phyloP scores from a whole-genome alignment of 2,113 vertebrate genomes.

The Elgaria multicarinata region DNA sequence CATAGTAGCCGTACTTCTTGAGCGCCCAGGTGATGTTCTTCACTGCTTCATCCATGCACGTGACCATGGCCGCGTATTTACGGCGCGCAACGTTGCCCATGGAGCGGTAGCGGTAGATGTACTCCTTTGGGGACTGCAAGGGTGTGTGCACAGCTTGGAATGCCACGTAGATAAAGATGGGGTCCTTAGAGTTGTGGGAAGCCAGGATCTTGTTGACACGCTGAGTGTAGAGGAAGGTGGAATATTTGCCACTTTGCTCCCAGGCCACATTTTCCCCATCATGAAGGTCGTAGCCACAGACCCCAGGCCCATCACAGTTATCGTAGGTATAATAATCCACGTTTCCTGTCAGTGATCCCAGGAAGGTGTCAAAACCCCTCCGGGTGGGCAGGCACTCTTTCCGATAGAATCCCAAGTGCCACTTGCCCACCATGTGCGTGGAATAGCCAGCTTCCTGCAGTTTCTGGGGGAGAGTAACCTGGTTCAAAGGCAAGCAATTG shows the following conservation, averaged over 20 bases:
- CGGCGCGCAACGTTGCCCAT: slow-evolving; percentile 91
- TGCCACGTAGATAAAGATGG: slow-evolving; percentile 94
- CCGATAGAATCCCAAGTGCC: slow-evolving; percentile 98
- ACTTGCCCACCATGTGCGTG: slow-evolving; percentile 99
- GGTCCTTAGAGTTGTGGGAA: slow-evolving; percentile 85
- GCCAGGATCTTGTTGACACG: slow-evolving; percentile 92
- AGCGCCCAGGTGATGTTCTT: slow-evolving; percentile 94
- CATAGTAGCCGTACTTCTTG: slow-evolving; percentile 93
- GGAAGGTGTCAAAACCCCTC: slow-evolving; percentile 93
- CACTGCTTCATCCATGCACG: slow-evolving; percentile 93
- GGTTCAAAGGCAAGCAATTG: slow-evolving; percentile 93
- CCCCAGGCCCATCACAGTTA: slow-evolving; percentile 89
- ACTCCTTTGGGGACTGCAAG: slow-evolving; percentile 91
- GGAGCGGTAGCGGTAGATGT: slow-evolving; percentile 90
- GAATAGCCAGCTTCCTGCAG: slow-evolving; percentile 93
- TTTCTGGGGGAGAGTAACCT: slow-evolving; percentile 92
- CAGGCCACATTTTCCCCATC: slow-evolving; percentile 93
- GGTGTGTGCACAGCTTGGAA: slow-evolving; percentile 97
- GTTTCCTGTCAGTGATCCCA: slow-evolving; percentile 94
- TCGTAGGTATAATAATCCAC: slow-evolving; percentile 96
- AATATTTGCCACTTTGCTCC: slow-evolving; percentile 92
- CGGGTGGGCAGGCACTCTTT: slow-evolving; percentile 95
- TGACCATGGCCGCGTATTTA: slow-evolving; percentile 96
- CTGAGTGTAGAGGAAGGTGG: slow-evolving; percentile 92
- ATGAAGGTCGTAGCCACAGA: slow-evolving; percentile 93